These are phyloP conservation scores for Peucedramus taeniatus DNA, from an alignment of 2,113 vertebrate species.

Conservation along the genomic window DNA sequence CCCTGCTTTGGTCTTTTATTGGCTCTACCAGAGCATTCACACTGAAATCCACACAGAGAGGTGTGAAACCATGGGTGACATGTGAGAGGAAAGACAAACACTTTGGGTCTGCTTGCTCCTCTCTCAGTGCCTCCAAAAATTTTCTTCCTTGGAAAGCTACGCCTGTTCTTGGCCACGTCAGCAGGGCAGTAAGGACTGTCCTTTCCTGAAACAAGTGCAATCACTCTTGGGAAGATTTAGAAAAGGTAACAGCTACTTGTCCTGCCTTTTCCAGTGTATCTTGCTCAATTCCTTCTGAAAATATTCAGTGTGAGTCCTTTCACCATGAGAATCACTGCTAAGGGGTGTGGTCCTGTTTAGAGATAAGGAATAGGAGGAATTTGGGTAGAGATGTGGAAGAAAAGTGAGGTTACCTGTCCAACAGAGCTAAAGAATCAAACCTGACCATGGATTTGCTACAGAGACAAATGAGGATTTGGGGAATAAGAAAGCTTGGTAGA, in stretches of 20 bases:
- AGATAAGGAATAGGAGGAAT: not conserved
- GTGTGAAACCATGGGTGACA: not conserved
- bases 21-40: not conserved
- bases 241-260: not conserved
- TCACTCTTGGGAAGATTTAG: not conserved
- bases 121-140: not conserved
- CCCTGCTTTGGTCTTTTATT: not conserved
- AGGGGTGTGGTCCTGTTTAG: not conserved
- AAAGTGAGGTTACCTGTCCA: not conserved
- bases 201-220: not conserved
- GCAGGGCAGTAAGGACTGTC: rapidly evolving
- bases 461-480: not conserved
- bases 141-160: not conserved
- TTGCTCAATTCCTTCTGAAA: not conserved
- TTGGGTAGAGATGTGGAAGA: not conserved
- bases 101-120: not conserved
- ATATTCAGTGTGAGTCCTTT: not conserved
- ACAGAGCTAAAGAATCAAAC: not conserved
- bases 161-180: not conserved
- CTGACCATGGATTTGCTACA: not conserved
- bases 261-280: not conserved
- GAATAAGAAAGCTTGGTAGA: not conserved
- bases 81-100: not conserved
- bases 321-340: not conserved
- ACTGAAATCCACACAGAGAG: not conserved